Conservation (phyloP, 2,888 invertebrate species). For the Colletes collaris region DNA sequence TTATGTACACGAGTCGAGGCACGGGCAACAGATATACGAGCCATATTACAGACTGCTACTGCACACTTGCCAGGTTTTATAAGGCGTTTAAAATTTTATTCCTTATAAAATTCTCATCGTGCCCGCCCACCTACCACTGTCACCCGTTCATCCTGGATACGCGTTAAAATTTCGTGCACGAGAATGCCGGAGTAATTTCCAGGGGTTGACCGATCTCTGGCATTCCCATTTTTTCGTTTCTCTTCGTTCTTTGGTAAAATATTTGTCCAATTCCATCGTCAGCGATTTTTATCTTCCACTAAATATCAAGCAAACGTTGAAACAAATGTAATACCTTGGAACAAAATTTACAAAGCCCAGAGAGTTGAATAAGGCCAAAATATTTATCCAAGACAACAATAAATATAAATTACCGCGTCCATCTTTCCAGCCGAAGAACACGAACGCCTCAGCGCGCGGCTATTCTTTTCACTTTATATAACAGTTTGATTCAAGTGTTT, state of each 20-base stretch:
- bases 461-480: slow-evolving; percentile 31
- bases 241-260: not conserved
- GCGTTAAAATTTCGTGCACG: slow-evolving; percentile 51
- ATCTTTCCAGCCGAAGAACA: slow-evolving; percentile 6
- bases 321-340: too few relatives aligned
- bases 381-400: too few relatives aligned
- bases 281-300: too few relatives aligned
- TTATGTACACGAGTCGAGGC: slow-evolving; percentile 68
- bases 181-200: slow-evolving; percentile 23
- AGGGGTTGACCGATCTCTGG: slow-evolving; percentile 16
- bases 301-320: too few relatives aligned
- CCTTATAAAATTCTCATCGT: slow-evolving; percentile 76
- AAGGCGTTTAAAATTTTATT: slow-evolving; percentile 79
- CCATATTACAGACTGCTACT: slow-evolving; percentile 76
- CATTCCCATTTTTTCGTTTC: not conserved
- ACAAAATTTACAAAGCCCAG: too few relatives aligned
- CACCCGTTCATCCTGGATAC: slow-evolving; percentile 33
- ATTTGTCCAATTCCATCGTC: not conserved
- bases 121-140: slow-evolving; percentile 33
- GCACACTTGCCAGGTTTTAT: slow-evolving; percentile 76
- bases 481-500: slow-evolving; percentile 28
- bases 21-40: slow-evolving; percentile 71
- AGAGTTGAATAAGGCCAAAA: too few relatives aligned
- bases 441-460: slow-evolving; percentile 14
- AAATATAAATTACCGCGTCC: not conserved